Evolutionary conservation across 2,113 vertebrate species (phyloP), one percentile per base, ranked within the genome.

Genomic region (Ictalurus punctatus): DNA sequence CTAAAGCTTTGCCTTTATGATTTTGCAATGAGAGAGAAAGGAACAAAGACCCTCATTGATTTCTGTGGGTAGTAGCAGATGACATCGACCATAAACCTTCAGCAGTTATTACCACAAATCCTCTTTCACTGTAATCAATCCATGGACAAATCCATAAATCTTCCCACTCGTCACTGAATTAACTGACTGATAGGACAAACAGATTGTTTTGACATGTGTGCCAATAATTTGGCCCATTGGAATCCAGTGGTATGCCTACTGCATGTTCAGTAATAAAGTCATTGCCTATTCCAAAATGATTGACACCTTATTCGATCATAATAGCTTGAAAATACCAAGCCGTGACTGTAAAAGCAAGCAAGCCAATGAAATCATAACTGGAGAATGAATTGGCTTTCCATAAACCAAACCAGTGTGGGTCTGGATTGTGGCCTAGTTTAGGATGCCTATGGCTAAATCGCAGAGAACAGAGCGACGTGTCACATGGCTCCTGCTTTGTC

Each of bases 41-140:
- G 14, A 89, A 63, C 82, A 52, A 30, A 30, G 69, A 37, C 40
- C 19, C 37, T n/a, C 79, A 88, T 59, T 58, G 79, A 88, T 71
- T 88, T 88, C 67, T 88, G 79, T 48, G 63, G 52, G 79, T n/a
- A 88, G 86, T 56, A 44, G 19, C 79, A 63, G 10, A 63, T 63
- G 58, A 61, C 81, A 27, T 44, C 6, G 37, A 61, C 63, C 34
- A 27, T 63, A 40, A 83, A 83, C 59, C 59, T 63, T 40, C 58
- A 40, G 58, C 58, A 44, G 44, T 40, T 63, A 25, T 25, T 44
- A 63, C 63, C 69, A 30, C 83, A 44, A 84, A 69, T 23, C 54
- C 63, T 71, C 16, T n/a, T n/a, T 16, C 25, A n/a, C 25, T 59
- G 52, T 54, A 48, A 56, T 87, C 44, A 25, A 71, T 67, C 61